Conservation (phyloP, 2,888 invertebrate genomes). For the Pilophorus perplexus region DNA sequence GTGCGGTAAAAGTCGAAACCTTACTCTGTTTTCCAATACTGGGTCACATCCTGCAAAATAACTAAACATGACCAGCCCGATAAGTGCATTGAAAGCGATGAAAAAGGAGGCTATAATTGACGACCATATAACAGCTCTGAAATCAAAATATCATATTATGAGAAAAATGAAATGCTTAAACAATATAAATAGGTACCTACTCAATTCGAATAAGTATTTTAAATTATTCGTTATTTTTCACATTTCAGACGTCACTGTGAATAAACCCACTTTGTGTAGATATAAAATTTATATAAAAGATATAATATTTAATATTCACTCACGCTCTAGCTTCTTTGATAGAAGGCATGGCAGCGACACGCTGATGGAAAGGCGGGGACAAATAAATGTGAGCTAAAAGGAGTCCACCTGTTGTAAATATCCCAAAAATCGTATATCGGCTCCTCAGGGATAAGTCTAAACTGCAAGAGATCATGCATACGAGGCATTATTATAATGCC, state of each 20-base stretch:
- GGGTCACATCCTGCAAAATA: constrained; percentile 67
- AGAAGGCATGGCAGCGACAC: constrained; percentile 8
- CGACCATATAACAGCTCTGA: constrained; percentile 15
- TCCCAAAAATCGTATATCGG: neutral
- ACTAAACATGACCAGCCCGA: constrained; percentile 62
- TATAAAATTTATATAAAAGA: neutral
- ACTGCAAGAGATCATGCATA: neutral
- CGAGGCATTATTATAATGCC: too few species aligned
- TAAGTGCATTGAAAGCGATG: neutral
- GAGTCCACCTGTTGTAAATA: neutral
- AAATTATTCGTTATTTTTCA: too few species aligned
- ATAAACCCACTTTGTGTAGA: too few species aligned
- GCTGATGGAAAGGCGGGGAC: constrained; percentile 1
- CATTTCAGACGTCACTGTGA: too few species aligned
- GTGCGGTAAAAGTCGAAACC: neutral
- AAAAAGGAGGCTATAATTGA: neutral
- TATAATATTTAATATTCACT: neutral
- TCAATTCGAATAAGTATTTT: too few species aligned
- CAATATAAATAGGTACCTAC: too few species aligned
- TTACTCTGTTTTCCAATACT: constrained; percentile 54
- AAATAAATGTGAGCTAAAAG: neutral
- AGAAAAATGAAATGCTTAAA: too few species aligned
- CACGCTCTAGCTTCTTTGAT: neutral
- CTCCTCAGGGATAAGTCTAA: neutral
- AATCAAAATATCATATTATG: too few species aligned